These are phyloP conservation scores for Hyaena hyaena DNA, from an alignment of 2,113 vertebrate genomes.

Conservation along the genomic window DNA sequence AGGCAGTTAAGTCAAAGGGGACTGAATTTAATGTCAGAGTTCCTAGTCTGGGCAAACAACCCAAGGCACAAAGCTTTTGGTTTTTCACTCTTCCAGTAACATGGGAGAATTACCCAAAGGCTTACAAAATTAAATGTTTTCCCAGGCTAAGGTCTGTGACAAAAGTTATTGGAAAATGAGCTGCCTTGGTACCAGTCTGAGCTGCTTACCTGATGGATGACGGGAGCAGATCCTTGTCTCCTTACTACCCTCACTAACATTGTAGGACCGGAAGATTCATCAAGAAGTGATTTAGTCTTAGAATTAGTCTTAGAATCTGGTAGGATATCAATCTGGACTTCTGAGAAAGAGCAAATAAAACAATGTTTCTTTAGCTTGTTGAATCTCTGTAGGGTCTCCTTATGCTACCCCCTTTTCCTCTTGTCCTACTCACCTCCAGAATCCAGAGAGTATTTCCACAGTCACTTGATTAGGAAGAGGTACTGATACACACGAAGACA, in stretches of 20 bases:
- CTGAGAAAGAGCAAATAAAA: background rate
- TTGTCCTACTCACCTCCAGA: background rate
- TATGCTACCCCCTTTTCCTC: background rate
- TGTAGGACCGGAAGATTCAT: background rate
- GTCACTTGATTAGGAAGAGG: background rate
- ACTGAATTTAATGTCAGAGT: slow-evolving; percentile 31
- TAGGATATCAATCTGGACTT: background rate
- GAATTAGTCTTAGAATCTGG: background rate
- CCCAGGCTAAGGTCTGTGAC: background rate
- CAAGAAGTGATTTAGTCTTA: background rate
- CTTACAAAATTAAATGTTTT: background rate
- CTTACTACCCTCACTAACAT: background rate
- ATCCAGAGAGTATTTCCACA: background rate
- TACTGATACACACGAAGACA: background rate
- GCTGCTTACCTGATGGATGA: background rate
- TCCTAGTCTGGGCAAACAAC: background rate
- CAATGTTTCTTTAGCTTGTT: background rate
- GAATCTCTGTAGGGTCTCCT: background rate
- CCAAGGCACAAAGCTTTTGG: background rate
- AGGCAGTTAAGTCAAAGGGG: background rate
- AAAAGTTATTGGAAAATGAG: background rate
- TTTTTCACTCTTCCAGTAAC: background rate
- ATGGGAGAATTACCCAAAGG: background rate
- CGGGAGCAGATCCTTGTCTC: background rate
- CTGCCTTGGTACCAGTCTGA: background rate